Base-by-base conservation (phyloP, 2,888 invertebrate species). In the Gryllus longicercus region DNA sequence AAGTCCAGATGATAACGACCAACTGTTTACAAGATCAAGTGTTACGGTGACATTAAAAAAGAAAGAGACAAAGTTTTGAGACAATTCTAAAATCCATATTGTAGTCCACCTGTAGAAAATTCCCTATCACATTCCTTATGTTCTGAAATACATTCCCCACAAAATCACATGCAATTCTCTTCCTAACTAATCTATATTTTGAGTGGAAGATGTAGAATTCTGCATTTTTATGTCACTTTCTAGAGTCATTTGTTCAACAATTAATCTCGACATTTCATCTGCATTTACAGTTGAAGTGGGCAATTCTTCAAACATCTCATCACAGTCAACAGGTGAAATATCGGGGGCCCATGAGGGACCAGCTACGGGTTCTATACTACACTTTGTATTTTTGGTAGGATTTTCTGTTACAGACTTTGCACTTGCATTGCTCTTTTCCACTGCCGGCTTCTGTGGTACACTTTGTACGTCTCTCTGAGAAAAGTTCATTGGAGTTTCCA, bases 321-420 rank as follows among this genome's bases (percentile, higher is more conserved):
- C 38, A 38, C 38, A 38, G 38, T 63, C 78, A 78, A 5, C 5
- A 23, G n/a, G 18, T 11, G 75, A 23, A 49, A 79, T 18, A 51
- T 79, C 79, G 11, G 79, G 50, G 21, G 74, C 74, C 79, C 79
- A 75, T 23, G 79, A 79, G 1, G 79, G 79, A n/a, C 79, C 79
- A 50, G 79, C 79, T 11, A 75, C 50, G 14, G 79, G 79, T 79
- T 79, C 79, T 23, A 49, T n/a, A 79, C 21, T 74, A 75, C 18
- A 21, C 49, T 74, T 74, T 25, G 50, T 50, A 38, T 74, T 23
- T 21, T 79, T 74, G 49, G 74, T 75, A 18, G 75, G 23, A 3
- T 63, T 63, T 63, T 63, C n/a, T 18, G 63, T 63, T 11, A 18
- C 63, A 63, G 14, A 14, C 10, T n/a, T 18, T 63, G 14, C 11